Evolutionary conservation across 1,140 invertebrate genomes (phyloP), one percentile per base, ranked within the genome.

Genomic region (Ceratosolen solmsi): DNA sequence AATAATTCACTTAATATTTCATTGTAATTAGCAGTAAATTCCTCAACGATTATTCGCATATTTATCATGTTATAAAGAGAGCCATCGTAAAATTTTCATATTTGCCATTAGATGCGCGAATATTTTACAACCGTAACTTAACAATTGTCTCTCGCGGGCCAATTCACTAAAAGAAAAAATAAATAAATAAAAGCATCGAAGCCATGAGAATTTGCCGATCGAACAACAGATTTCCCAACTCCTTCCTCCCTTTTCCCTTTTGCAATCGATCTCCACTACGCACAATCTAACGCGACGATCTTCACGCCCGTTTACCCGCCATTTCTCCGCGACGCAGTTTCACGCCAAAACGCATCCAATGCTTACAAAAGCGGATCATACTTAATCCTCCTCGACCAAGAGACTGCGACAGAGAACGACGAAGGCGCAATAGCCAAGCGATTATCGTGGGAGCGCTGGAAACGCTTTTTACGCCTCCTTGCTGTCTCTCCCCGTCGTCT

Each of bases 401-500:
- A 1, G 65, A 46, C 20, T 20, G 74, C 22, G 13, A 54, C 20
- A 22, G 25, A n/a, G 25, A n/a, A 63, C n/a, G n/a, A 46, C 41
- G 51, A 30, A 56, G 56, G 9, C n/a, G 56, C 25, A 65, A 77
- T 33, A 36, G n/a, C 75, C 4, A 30, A 46, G 7, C 30, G n/a
- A 60, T n/a, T 60, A 27, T 22, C 54, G 58, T 22, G 63, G 33
- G 63, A 79, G 65, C 60, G 76, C 30, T 65, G 33, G 46, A 79
- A 70, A 70, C 22, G 65, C 76, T 79, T 70, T 78, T 79, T 79
- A 70, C 63, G 63, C 38, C 76, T 70, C 25, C 22, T 75, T 25
- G 33, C 30, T 2, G 15, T n/a, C 4, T 22, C 27, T 56, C 20
- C 20, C 51, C 49, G 72, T 51, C 72, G 72, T 38, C 30, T 56